A percentile compares a stretch with the other conserved stretches of the same genome.
phyloP scores from a whole-genome alignment of 2,888 invertebrate genomes.

The Ophion costatus region DNA sequence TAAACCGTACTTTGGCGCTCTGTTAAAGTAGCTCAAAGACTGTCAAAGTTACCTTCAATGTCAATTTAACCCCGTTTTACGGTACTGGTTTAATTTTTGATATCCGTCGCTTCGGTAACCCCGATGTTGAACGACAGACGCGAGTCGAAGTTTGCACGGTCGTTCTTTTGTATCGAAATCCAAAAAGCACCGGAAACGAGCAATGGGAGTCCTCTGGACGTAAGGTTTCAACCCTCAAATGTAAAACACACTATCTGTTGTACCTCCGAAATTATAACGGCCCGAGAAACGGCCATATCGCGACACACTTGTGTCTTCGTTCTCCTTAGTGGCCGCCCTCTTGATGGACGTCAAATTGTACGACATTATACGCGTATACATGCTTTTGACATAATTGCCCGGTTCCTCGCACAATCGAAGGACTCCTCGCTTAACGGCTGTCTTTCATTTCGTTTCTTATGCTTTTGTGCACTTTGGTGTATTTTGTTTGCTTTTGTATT shows the following conservation, averaged over 20 bases:
- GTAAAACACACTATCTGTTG: neutral
- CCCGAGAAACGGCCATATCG: slow-evolving; percentile 39
- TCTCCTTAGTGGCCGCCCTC: slow-evolving; percentile 6
- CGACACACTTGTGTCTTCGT: slow-evolving; percentile 53
- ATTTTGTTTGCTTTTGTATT: slow-evolving; percentile 18
- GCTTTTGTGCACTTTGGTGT: neutral
- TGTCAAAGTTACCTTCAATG: too few relatives aligned
- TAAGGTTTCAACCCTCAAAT: too few relatives aligned
- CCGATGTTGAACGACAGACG: too few relatives aligned
- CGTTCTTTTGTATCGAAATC: too few relatives aligned
- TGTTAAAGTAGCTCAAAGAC: too few relatives aligned
- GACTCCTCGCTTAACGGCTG: slow-evolving; percentile 50
- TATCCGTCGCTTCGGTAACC: too few relatives aligned
- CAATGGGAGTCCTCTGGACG: too few relatives aligned
- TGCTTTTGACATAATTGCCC: slow-evolving; percentile 54
- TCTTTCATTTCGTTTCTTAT: slow-evolving; percentile 37
- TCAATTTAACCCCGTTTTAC: too few relatives aligned
- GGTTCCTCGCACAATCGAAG: slow-evolving; percentile 59
- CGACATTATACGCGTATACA: slow-evolving; percentile 24
- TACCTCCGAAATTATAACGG: slow-evolving; percentile 23
- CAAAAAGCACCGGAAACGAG: too few relatives aligned
- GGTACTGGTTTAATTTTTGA: too few relatives aligned
- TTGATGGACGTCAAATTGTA: slow-evolving; percentile 39
- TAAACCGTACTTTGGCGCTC: too few relatives aligned
- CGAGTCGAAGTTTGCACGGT: too few relatives aligned